Conservation (phyloP, 2,888 invertebrate genomes). For the Thelaira solivaga region DNA sequence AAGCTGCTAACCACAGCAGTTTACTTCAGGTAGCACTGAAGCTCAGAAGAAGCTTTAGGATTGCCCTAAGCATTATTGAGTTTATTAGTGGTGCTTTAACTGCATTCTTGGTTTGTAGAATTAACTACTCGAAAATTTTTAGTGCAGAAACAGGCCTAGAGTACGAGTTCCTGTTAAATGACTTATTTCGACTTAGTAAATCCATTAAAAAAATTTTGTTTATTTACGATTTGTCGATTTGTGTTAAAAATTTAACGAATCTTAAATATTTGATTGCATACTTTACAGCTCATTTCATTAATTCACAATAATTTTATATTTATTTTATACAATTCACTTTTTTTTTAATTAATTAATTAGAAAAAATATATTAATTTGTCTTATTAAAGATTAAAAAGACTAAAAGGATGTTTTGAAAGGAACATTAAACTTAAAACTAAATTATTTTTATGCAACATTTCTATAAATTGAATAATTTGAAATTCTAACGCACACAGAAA, state of each 20-base stretch:
- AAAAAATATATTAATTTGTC: neutral
- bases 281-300: conserved; percentile 28
- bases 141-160: no score
- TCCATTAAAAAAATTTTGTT: neutral
- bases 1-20: no score
- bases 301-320: conserved; percentile 14
- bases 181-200: no score
- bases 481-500: no score
- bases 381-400: neutral
- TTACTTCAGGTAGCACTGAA: no score
- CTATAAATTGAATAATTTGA: neutral
- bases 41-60: no score
- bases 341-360: neutral
- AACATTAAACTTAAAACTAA: conserved; percentile 30
- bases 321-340: conserved; percentile 8
- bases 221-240: neutral
- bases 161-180: no score
- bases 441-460: neutral
- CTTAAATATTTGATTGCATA: conserved; percentile 32
- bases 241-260: neutral
- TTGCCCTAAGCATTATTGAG: no score
- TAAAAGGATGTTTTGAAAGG: neutral
- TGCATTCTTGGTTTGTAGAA: no score
- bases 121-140: no score
- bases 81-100: no score